Evolutionary conservation across 1,140 invertebrate genomes (phyloP).

Genomic region (Homarus americanus): DNA sequence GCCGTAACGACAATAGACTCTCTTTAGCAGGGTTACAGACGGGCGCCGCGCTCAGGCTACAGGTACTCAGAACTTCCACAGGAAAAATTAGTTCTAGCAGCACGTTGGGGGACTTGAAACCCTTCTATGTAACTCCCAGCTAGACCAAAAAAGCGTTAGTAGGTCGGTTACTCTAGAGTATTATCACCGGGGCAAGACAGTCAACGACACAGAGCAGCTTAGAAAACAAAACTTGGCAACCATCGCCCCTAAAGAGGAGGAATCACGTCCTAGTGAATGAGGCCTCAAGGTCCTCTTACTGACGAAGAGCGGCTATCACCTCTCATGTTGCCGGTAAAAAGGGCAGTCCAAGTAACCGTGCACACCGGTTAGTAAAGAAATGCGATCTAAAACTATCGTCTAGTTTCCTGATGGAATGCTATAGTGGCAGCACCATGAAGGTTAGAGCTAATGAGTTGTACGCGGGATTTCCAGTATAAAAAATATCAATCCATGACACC

Average conservation of each 20-base stretch:
- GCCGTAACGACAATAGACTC: slow-evolving; percentile 34
- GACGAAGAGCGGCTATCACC: background rate
- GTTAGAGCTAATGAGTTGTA: slow-evolving; percentile 36
- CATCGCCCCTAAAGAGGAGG: background rate
- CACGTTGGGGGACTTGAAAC: slow-evolving; percentile 34
- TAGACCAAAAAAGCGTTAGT: slow-evolving; percentile 61
- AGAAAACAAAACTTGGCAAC: slow-evolving; percentile 6
- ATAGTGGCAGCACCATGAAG: slow-evolving; percentile 15
- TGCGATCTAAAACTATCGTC: slow-evolving; percentile 34
- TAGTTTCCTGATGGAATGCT: slow-evolving; percentile 26
- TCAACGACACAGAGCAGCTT: slow-evolving; percentile 13
- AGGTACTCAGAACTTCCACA: slow-evolving; percentile 64
- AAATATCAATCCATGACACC: slow-evolving; percentile 56
- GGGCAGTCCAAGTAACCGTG: slow-evolving; percentile 40
- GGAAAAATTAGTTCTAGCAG: slow-evolving; percentile 57
- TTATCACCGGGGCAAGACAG: slow-evolving; percentile 39
- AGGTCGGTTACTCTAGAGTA: slow-evolving; percentile 48
- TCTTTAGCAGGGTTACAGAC: slow-evolving; percentile 56
- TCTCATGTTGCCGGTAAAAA: slow-evolving; percentile 5
- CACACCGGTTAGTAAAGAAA: background rate
- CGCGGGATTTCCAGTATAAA: slow-evolving; percentile 61
- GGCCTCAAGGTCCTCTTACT: background rate
- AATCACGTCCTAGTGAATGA: background rate
- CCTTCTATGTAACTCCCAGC: slow-evolving; percentile 59
- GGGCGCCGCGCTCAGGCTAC: slow-evolving; percentile 64